Evolutionary conservation across 2,888 invertebrate species (phyloP).

Genomic region (Hetaerina titia): DNA sequence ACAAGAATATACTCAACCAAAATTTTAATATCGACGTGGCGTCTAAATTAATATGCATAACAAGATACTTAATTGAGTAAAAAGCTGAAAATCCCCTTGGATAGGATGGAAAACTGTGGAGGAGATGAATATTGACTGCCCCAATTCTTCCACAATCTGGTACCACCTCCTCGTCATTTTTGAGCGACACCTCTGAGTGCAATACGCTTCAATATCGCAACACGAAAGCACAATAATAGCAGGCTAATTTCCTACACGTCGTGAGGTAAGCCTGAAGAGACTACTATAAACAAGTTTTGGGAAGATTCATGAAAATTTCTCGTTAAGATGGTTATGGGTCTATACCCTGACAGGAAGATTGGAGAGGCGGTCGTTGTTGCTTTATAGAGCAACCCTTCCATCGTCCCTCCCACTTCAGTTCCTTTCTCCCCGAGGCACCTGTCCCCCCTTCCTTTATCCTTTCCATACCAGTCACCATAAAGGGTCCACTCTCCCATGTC

Average conservation of each 20-base stretch:
- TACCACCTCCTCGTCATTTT: neutral
- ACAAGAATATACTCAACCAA: neutral
- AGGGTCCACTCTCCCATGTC: too few species aligned
- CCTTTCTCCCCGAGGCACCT: neutral
- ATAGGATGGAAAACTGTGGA: neutral
- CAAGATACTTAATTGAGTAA: neutral
- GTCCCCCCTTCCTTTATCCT: neutral
- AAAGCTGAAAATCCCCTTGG: neutral
- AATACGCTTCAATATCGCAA: neutral
- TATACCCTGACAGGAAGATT: neutral
- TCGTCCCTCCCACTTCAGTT: neutral
- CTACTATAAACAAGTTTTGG: neutral
- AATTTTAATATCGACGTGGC: neutral
- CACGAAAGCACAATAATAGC: neutral
- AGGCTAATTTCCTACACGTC: neutral
- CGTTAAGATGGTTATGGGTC: neutral
- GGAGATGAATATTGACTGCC: neutral
- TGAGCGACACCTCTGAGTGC: neutral
- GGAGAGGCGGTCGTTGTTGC: neutral
- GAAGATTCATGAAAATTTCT: slow-evolving; percentile 21
- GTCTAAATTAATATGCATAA: neutral
- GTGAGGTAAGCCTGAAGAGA: neutral
- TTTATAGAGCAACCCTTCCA: neutral
- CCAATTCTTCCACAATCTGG: neutral
- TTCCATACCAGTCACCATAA: neutral